A percentile compares a stretch with the other conserved stretches of the same genome.
phyloP scores from a whole-genome alignment of 1,140 invertebrate species.

The Drosophila biarmipes region DNA sequence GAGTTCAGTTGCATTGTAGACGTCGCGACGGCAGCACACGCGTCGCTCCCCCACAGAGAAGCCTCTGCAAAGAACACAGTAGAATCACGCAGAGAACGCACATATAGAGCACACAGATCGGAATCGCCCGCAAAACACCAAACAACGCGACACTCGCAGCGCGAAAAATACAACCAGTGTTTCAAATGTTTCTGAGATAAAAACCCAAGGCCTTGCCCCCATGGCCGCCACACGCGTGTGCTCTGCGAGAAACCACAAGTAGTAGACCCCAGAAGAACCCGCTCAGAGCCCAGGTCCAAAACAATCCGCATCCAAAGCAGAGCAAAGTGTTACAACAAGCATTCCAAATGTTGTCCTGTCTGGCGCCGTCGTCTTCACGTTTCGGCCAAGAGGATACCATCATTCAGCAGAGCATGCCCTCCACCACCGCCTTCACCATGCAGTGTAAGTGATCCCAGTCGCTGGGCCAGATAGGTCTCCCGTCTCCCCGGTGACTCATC shows the following conservation, averaged over 20 bases:
- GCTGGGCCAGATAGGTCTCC: neutral
- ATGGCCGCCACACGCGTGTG: slow-evolving; percentile 66
- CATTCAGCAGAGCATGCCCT: slow-evolving; percentile 84
- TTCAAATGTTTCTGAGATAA: slow-evolving; percentile 19
- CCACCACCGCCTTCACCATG: slow-evolving; percentile 83
- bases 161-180: slow-evolving; percentile 5
- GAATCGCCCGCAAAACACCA: slow-evolving; percentile 9
- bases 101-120: slow-evolving; percentile 25
- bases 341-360: slow-evolving; percentile 85
- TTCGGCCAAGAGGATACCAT: slow-evolving; percentile 85
- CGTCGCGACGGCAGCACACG: slow-evolving; percentile 84
- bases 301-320: slow-evolving; percentile 13
- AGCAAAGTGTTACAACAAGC: slow-evolving; percentile 59
- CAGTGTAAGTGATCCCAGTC: slow-evolving; percentile 76
- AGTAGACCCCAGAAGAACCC: slow-evolving; percentile 8
- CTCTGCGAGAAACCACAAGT: slow-evolving; percentile 30
- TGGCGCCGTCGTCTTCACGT: slow-evolving; percentile 84
- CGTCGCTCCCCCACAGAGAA: slow-evolving; percentile 73
- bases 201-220: slow-evolving; percentile 18
- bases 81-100: slow-evolving; percentile 61
- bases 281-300: slow-evolving; percentile 4
- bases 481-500: slow-evolving; percentile 35
- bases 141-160: slow-evolving; percentile 39
- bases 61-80: slow-evolving; percentile 23
- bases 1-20: slow-evolving; percentile 75